Evolutionary conservation across 1,140 invertebrate genomes (phyloP).

Genomic region (Nephotettix cincticeps): DNA sequence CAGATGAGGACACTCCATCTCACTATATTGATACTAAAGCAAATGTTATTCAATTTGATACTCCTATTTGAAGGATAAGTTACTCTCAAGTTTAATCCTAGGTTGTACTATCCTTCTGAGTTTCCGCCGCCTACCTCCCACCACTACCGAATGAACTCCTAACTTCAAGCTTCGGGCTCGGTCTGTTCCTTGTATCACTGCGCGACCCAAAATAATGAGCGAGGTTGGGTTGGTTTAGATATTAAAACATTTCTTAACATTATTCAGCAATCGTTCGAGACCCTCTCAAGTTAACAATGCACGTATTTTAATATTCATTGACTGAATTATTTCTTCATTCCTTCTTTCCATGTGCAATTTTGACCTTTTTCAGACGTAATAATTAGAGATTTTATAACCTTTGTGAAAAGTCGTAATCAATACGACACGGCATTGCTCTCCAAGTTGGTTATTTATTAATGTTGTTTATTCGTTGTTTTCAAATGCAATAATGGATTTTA

Average conservation of each 20-base stretch:
- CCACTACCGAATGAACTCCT: not conserved
- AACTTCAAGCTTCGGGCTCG: not conserved
- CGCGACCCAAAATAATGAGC: slow-evolving; percentile 2
- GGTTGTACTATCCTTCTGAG: too few relatives aligned
- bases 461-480: too few relatives aligned
- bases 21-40: not conserved
- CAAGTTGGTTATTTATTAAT: too few relatives aligned
- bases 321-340: not conserved
- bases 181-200: slow-evolving; percentile 1
- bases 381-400: not conserved
- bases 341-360: not conserved
- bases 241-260: not conserved
- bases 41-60: not conserved
- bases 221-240: not conserved
- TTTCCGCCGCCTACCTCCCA: not conserved
- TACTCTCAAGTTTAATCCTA: not conserved
- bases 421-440: not conserved
- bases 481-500: too few relatives aligned
- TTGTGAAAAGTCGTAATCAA: not conserved
- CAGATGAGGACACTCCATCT: slow-evolving; percentile 41
- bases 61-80: not conserved
- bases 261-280: too few relatives aligned
- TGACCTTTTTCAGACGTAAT: not conserved
- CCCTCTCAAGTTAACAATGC: too few relatives aligned
- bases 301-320: not conserved